Conservation (phyloP, 2,888 invertebrate species). For the Euspilapteryx auroguttella region DNA sequence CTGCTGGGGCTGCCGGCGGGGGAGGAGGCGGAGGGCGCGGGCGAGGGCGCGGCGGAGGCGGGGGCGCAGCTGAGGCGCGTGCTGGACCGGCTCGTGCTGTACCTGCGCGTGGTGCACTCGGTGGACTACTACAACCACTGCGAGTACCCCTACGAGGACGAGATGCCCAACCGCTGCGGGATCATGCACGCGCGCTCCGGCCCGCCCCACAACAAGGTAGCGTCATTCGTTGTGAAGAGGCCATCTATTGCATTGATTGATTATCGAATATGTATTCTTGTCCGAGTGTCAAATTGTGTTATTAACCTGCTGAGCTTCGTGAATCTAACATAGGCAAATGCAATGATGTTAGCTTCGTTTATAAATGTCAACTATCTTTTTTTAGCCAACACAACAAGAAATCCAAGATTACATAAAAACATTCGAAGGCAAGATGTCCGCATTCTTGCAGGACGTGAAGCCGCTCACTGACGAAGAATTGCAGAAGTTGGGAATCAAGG, state of each 20-base stretch:
- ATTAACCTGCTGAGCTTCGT: too few relatives aligned
- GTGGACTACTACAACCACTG: slow-evolving; percentile 99
- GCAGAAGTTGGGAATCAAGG: slow-evolving; percentile 81
- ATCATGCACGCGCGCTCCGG: slow-evolving; percentile 96
- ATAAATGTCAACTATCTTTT: too few relatives aligned
- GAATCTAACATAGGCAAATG: too few relatives aligned
- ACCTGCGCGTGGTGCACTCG: slow-evolving; percentile 95
- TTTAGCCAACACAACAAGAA: slow-evolving; percentile 69
- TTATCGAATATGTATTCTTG: too few relatives aligned
- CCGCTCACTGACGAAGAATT: slow-evolving; percentile 76
- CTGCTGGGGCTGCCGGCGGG: slow-evolving; percentile 68
- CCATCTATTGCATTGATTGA: too few relatives aligned
- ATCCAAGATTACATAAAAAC: slow-evolving; percentile 73
- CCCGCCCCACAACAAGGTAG: slow-evolving; percentile 78
- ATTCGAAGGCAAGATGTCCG: slow-evolving; percentile 90
- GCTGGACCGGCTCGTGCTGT: slow-evolving; percentile 80
- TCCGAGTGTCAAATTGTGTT: slow-evolving; percentile 3
- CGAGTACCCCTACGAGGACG: slow-evolving; percentile 98
- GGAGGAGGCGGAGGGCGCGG: slow-evolving; percentile 20
- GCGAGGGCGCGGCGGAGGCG: slow-evolving; percentile 30
- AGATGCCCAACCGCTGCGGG: slow-evolving; percentile 99
- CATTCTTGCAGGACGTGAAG: slow-evolving; percentile 80
- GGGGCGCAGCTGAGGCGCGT: slow-evolving; percentile 59
- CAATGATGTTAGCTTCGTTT: too few relatives aligned
- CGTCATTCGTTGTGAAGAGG: too few relatives aligned